phyloP scores from a whole-genome alignment of 2,113 vertebrate species.

The Tetrax tetrax region DNA sequence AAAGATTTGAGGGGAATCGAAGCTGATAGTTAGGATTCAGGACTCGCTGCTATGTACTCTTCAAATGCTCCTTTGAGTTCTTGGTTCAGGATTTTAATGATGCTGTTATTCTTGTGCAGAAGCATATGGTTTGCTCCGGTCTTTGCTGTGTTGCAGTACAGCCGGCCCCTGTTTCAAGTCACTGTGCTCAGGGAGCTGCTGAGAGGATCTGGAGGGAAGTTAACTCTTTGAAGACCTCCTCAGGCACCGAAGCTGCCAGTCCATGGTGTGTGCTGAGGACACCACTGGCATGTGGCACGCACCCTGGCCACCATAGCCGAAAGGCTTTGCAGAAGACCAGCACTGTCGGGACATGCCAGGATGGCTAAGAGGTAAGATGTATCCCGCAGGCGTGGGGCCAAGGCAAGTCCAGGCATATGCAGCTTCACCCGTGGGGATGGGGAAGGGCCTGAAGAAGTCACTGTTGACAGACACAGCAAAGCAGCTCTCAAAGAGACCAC shows the following conservation, averaged over 20 bases:
- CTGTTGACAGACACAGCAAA: not conserved
- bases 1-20: not conserved
- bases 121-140: conserved; percentile 48
- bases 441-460: not conserved
- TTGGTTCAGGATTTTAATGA: conserved; percentile 61
- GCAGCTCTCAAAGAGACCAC: not conserved
- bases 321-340: not conserved
- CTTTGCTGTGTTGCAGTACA: not conserved
- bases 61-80: conserved; percentile 65
- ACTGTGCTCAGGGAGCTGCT: not conserved
- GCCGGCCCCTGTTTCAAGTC: not conserved
- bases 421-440: not conserved
- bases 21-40: conserved; percentile 45
- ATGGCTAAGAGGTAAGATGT: not conserved
- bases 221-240: conserved; percentile 2
- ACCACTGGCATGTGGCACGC: no score
- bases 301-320: not conserved
- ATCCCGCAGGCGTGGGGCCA: not conserved
- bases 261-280: fast-evolving
- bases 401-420: not conserved
- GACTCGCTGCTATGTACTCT: not conserved
- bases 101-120: conserved; percentile 38
- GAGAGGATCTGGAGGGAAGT: not conserved
- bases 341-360: not conserved
- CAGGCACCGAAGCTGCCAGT: not conserved